Evolutionary conservation across 2,797 vertebrate genomes (phyloP).

Genomic region (Sebastes variabilis): DNA sequence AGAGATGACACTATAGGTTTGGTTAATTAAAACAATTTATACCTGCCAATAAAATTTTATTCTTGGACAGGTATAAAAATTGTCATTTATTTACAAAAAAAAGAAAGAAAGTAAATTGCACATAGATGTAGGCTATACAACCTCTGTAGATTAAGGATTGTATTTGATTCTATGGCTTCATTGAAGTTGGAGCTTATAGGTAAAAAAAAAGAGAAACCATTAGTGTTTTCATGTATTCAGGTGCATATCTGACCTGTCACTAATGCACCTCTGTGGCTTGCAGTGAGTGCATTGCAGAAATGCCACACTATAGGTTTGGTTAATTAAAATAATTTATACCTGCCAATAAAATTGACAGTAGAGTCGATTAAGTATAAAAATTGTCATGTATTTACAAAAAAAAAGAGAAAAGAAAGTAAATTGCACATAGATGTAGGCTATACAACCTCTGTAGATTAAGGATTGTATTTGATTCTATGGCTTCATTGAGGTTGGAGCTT

Average conservation of each 20-base stretch:
- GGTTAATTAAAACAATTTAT: constrained; percentile 18
- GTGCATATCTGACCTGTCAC: background rate
- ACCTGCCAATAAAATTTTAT: constrained; percentile 71
- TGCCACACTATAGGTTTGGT: background rate
- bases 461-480: constrained; percentile 21
- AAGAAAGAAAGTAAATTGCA: background rate
- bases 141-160: constrained; percentile 9
- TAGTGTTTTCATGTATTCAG: background rate
- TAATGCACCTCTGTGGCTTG: background rate
- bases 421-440: background rate
- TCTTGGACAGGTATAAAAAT: constrained; percentile 17
- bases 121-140: background rate
- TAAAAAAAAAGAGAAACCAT: background rate
- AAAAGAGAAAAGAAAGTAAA: background rate
- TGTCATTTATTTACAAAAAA: background rate
- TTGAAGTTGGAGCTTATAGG: background rate
- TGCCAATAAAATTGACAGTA: constrained; percentile 71
- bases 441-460: constrained; percentile 3
- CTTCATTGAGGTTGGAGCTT: constrained; percentile 18
- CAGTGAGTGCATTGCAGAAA: background rate
- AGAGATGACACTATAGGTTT: background rate
- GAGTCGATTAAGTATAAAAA: constrained; percentile 18
- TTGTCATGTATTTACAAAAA: background rate
- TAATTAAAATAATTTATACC: constrained; percentile 23
- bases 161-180: constrained; percentile 31